phyloP scores from a whole-genome alignment of 2,797 vertebrate species.

The Hippocampus kuda region DNA sequence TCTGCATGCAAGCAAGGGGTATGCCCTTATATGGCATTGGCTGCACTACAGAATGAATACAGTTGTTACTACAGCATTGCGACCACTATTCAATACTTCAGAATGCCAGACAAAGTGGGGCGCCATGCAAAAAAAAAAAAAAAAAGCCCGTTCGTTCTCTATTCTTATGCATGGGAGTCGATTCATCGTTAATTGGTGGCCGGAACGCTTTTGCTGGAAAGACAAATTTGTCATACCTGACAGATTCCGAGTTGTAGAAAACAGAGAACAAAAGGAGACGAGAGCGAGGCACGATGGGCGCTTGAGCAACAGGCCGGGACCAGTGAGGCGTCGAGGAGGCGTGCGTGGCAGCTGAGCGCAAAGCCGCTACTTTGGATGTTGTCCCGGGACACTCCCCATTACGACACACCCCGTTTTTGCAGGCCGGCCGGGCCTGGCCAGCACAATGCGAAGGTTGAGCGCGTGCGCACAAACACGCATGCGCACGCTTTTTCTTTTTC shows the following conservation, averaged over 20 bases:
- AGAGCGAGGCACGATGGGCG: slow-evolving; percentile 20
- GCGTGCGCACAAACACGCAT: background rate
- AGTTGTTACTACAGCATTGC: background rate
- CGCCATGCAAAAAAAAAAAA: background rate
- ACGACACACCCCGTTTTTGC: slow-evolving; percentile 32
- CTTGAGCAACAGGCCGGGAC: slow-evolving; percentile 23
- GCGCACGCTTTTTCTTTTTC: too few species aligned
- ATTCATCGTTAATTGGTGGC: background rate
- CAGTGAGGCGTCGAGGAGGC: slow-evolving; percentile 40
- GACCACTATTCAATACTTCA: background rate
- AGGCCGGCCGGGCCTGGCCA: slow-evolving; percentile 4
- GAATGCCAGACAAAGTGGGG: background rate
- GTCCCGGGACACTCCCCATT: slow-evolving; percentile 56
- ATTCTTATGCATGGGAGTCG: background rate
- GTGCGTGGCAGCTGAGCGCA: slow-evolving; percentile 14
- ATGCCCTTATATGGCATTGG: slow-evolving; percentile 36
- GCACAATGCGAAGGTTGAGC: slow-evolving; percentile 3
- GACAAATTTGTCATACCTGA: slow-evolving; percentile 34
- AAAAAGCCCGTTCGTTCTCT: background rate
- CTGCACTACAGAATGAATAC: slow-evolving; percentile 6
- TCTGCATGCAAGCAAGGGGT: slow-evolving; percentile 7
- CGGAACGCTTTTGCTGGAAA: background rate
- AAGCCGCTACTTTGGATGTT: slow-evolving; percentile 30
- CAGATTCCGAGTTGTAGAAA: slow-evolving; percentile 6
- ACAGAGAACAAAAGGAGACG: slow-evolving; percentile 7